Evolutionary conservation across 1,140 invertebrate genomes (phyloP), one percentile per base, ranked within the genome.

Genomic region (Pseudomyrmex pallidus): DNA sequence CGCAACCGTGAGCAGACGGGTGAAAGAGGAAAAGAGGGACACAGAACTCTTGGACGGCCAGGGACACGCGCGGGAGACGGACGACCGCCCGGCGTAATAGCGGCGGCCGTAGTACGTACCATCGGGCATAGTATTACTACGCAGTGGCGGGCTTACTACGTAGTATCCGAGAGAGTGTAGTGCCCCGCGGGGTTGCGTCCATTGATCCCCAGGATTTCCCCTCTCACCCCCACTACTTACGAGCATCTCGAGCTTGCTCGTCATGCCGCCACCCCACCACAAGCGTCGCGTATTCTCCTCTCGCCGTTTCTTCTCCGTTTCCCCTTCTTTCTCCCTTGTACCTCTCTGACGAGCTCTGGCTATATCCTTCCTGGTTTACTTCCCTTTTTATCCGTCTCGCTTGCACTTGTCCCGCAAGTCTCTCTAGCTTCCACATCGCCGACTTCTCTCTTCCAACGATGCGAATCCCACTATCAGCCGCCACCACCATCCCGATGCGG

Each of bases 161-260:
- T 88, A 90, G 88, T 90, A 90, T 88, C 89, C 85, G 82, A 88
- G 84, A 90, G 89, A 89, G 84, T 86, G 85, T 90, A 90, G 82
- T 87, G 89, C 90, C 87, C 87, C 87, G 90, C 86, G 78, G 90
- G 90, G 90, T 88, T 89, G 88, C 91, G 90, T 92, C 90, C 91
- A 92, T 92, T 92, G 91, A 92, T 92, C 90, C 85, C 89, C 86
- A 68, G 84, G 68, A 64, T 56, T 62, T 12, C 70, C 82, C 70
- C 56, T 44, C 50, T 70, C 83, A 64, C 66, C 68, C 44, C 78
- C 73, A 63, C 25, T 73, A 48, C n/a, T 7, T 82, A 15, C 52
- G 17, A 35, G 4, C 25, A 35, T 73, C 64, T 64, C 74, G 54
- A n/a, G 52, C 62, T 63, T 66, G n/a, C 63, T 63, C 70, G 61